Evolutionary conservation across 1,140 invertebrate species (phyloP), one percentile per base, ranked within the genome.

Genomic region (Procambarus virginalis): DNA sequence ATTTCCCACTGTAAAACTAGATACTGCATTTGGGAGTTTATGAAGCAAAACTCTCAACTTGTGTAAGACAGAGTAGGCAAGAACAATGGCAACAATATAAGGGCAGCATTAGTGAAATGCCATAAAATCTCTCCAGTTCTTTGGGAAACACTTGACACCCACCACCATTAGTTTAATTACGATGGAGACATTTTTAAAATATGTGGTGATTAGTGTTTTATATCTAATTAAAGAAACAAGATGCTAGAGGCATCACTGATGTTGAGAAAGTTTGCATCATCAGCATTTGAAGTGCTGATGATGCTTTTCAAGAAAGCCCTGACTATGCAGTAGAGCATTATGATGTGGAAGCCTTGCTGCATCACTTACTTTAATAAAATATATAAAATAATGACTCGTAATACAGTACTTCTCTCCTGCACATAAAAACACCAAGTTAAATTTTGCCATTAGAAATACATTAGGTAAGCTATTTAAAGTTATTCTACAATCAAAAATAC

Each of bases 1-100:
- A 79, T 68, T 79, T 51, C 77, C 34, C 78, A 55, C 34, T n/a
- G 58, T 68, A 86, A 49, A 86, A 80, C 68, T 45, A 78, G n/a
- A 51, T 10, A 34, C 34, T 34, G 34, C 34, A 60, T 68, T 34
- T 80, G 17, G 80, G 80, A 55, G 55, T 22, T 86, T 76, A 34
- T 49, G 55, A 78, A 86, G 73, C 75, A 75, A 76, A 64, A 64
- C 82, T 84, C 73, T 17, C 48, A 76, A 80, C 34, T 79, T 70
- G 76, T 64, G 76, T 86, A 34, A 86, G 34, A 79, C n/a, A 79
- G 22, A 68, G 76, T 79, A 17, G 85, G 85, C 85, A 86, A 86
- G 85, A 86, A 86, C 48, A 86, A 20, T 80, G 85, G 85, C 85
- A 86, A 86, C 58, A 48, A 34, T 73, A 45, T 73, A 73, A 80